phyloP scores from a whole-genome alignment of 2,797 vertebrate species.

The Muscicapa comitata region DNA sequence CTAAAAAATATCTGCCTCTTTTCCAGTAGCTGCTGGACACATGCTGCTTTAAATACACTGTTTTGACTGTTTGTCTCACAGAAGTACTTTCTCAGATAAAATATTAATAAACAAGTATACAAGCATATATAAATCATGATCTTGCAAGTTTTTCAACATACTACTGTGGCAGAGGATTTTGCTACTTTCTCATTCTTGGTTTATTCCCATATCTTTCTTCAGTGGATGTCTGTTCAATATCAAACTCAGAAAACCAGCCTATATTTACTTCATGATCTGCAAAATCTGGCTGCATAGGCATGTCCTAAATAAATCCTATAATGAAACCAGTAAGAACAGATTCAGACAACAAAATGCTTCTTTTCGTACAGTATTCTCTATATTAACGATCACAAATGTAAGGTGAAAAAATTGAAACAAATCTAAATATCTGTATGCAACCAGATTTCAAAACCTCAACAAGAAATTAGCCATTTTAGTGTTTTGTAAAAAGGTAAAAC shows the following conservation, averaged over 20 bases:
- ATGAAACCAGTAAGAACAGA: not conserved
- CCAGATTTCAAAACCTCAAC: not conserved
- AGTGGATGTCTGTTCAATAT: not conserved
- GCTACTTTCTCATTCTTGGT: not conserved
- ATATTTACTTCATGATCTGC: not conserved
- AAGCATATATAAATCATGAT: not conserved
- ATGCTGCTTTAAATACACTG: not conserved
- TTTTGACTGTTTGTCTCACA: not conserved
- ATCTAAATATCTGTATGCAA: not conserved
- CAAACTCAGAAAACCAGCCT: not conserved
- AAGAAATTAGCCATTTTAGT: not conserved
- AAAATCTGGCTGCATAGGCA: not conserved
- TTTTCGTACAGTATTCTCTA: not conserved
- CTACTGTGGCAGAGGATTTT: not conserved
- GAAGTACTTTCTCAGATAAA: not conserved
- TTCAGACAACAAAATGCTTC: not conserved
- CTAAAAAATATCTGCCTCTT: not conserved
- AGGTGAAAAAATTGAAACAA: not conserved
- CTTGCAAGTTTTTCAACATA: not conserved
- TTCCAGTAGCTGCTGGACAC: not conserved
- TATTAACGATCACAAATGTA: not conserved
- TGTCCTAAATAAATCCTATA: not conserved
- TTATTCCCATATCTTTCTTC: not conserved
- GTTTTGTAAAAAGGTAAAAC: not conserved
- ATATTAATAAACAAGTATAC: not conserved